These are phyloP conservation scores for Myanophis thanlyinensis DNA, from an alignment of 2,113 vertebrate species.

Conservation along the genomic window DNA sequence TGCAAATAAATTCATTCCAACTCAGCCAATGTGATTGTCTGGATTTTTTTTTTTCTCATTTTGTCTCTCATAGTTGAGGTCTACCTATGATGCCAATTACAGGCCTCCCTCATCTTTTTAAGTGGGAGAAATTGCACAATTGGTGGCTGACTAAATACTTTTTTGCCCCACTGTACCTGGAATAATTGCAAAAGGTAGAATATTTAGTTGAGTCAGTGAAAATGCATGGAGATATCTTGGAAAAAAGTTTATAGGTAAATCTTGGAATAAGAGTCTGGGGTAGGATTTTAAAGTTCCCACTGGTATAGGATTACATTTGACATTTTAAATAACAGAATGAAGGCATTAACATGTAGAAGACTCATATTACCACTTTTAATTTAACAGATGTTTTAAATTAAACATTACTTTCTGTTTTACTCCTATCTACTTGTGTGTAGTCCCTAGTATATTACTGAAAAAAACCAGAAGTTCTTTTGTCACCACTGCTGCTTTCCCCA, in stretches of 20 bases:
- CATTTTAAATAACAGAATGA: background rate
- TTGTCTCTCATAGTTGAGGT: too few species aligned
- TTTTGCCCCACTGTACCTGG: too few species aligned
- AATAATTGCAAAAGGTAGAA: background rate
- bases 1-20: too few species aligned
- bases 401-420: background rate
- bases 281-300: background rate
- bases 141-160: too few species aligned
- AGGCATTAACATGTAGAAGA: background rate
- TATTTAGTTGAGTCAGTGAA: background rate
- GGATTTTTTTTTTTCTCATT: too few species aligned
- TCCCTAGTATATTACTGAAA: background rate
- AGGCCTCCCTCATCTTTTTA: too few species aligned
- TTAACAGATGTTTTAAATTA: background rate
- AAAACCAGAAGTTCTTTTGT: background rate
- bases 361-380: background rate
- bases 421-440: background rate
- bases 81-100: too few species aligned
- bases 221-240: background rate
- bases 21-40: too few species aligned
- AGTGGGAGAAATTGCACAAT: too few species aligned
- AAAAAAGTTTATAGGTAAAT: background rate
- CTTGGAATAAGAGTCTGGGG: background rate
- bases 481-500: background rate
- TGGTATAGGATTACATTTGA: background rate